These are phyloP conservation scores for Neodiprion pinetum DNA, from an alignment of 1,140 invertebrate species.

Conservation along the genomic window DNA sequence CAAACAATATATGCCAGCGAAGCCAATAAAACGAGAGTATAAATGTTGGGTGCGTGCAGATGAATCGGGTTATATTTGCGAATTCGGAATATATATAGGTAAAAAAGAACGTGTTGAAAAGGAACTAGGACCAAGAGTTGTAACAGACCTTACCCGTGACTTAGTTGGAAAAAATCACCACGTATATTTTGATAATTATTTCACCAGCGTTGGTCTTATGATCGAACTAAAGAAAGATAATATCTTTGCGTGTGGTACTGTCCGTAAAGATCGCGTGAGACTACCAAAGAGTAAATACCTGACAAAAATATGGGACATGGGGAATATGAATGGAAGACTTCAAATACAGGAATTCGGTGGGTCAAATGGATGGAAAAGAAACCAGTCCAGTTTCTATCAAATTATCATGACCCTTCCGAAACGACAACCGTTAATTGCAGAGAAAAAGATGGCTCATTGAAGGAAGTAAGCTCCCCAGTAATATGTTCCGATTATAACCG, in stretches of 20 bases:
- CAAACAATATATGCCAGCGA: conserved; percentile 58
- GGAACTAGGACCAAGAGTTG: conserved; percentile 47
- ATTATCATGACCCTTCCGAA: conserved; percentile 43
- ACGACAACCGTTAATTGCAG: conserved; percentile 27
- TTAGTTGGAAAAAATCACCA: conserved; percentile 33
- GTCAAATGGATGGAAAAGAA: conserved; percentile 55
- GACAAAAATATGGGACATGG: conserved; percentile 45
- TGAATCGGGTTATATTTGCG: conserved; percentile 56
- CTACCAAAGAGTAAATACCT: conserved; percentile 39
- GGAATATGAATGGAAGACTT: conserved; percentile 46
- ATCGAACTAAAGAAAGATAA: conserved; percentile 42
- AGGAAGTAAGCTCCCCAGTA: conserved; percentile 30
- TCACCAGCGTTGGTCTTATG: conserved; percentile 47
- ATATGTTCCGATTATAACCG: conserved; percentile 38
- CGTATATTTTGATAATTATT: conserved; percentile 58
- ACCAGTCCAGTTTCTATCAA: conserved; percentile 50
- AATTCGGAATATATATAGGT: conserved; percentile 58
- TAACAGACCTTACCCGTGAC: conserved; percentile 43
- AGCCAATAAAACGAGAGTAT: conserved; percentile 57
- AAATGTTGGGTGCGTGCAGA: conserved; percentile 45
- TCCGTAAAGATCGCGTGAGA: conserved; percentile 39
- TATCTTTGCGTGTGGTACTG: conserved; percentile 51
- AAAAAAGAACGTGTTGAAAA: conserved; percentile 44
- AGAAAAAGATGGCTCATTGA: conserved; percentile 38
- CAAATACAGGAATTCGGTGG: conserved; percentile 43